Evolutionary conservation across 2,888 invertebrate genomes (phyloP).

Genomic region (Eupithecia dodoneata): DNA sequence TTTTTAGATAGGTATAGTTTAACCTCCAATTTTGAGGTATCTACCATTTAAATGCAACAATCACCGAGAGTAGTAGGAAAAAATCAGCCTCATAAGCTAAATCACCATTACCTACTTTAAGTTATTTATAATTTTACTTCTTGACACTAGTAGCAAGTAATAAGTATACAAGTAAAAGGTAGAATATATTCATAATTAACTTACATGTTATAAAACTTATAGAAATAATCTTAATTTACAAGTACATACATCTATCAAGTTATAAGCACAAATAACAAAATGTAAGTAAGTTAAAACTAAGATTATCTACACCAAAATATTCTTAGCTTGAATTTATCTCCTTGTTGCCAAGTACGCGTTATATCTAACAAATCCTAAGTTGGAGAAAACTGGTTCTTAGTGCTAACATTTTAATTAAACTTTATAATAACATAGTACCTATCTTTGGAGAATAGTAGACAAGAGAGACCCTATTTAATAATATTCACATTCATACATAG

Average conservation of each 20-base stretch:
- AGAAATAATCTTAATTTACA: background rate
- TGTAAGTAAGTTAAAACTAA: background rate
- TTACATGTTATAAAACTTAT: background rate
- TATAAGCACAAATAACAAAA: background rate
- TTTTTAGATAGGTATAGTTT: background rate
- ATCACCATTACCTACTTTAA: background rate
- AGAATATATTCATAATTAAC: background rate
- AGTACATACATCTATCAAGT: background rate
- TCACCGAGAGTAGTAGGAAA: conserved; percentile 19
- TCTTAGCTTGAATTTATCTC: background rate
- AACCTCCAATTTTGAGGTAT: background rate
- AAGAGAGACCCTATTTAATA: background rate
- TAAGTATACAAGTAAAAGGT: background rate
- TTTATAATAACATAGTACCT: conserved; percentile 6
- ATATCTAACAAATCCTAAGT: background rate
- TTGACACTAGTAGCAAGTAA: background rate
- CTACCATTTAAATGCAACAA: conserved; percentile 27
- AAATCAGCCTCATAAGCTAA: conserved; percentile 28
- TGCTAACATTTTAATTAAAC: conserved; percentile 1
- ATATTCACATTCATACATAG: background rate
- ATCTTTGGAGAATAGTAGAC: conserved; percentile 28
- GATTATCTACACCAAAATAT: conserved; percentile 3
- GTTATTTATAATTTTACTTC: background rate
- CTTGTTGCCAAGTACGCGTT: background rate
- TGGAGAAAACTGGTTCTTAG: background rate